Conservation (phyloP, 2,888 invertebrate genomes). For the Athalia circularis region DNA sequence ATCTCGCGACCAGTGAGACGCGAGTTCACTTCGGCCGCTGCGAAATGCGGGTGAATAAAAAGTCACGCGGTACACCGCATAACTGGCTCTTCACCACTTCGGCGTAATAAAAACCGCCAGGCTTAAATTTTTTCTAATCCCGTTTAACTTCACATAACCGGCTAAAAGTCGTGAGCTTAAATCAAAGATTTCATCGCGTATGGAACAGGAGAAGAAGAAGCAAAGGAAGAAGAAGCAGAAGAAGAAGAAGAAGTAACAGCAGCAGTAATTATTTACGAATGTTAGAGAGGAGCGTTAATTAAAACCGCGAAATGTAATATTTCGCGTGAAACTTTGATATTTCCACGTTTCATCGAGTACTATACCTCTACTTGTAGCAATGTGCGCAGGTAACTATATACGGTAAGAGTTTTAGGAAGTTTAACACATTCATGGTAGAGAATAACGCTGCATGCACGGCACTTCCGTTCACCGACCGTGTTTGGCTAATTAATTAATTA, state of each 20-base stretch:
- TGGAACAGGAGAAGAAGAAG: background rate
- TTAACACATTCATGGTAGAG: background rate
- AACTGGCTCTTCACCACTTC: background rate
- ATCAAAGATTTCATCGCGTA: background rate
- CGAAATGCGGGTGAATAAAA: background rate
- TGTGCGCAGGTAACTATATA: background rate
- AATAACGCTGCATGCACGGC: constrained; percentile 18
- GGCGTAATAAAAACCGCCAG: background rate
- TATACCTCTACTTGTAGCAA: no score
- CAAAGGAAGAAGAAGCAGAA: no score
- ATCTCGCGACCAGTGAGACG: background rate
- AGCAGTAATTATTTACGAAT: background rate
- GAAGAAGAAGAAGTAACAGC: background rate
- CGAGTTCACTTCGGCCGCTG: background rate
- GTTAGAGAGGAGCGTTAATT: background rate
- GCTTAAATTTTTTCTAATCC: background rate
- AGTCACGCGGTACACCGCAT: background rate
- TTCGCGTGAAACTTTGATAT: background rate
- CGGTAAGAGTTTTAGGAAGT: constrained; percentile 20
- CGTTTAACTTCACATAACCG: background rate
- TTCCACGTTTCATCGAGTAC: background rate
- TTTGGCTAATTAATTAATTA: constrained; percentile 64
- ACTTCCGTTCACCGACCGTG: constrained; percentile 55
- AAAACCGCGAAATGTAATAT: background rate
- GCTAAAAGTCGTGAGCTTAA: background rate